Base-by-base conservation (phyloP, 92 coral and sea anemone species). In the Epizoanthus ramosus region DNA sequence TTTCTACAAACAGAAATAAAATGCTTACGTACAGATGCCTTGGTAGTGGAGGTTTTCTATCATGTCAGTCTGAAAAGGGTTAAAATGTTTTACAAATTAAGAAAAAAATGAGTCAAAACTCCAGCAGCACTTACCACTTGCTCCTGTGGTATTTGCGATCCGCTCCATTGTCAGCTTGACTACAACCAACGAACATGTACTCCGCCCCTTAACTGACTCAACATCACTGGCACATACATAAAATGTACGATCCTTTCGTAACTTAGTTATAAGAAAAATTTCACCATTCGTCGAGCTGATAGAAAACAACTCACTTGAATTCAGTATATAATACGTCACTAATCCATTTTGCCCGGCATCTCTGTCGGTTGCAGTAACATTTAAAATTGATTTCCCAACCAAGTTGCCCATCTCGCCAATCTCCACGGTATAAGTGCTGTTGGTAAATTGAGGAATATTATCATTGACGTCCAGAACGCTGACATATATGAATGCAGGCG, bases 291-390 rank as follows among this genome's bases (percentile, higher is more conserved):
- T 72, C 21, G 56, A 18, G 80, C 73, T 52, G 41, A 86, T 57
- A 16, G 81, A 64, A 57, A 86, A 80, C 17, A 35, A 50, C 57
- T 86, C 71, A 17, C 41, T 52, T 18, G 9, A 58, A 39, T 73
- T 81, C 10, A 50, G 81, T 61, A 86, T 86, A 21, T 66, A 80
- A 61, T 70, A 86, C 14, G 52, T 23, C 13, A 86, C 57, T 8
- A 56, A 18, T 39, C 82, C 86, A 33, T 81, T 80, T 15, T 43
- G 57, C 8, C 74, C 90, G 4, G n/a, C 8, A 57, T 86, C 90
- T 18, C 19, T 18, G 63, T 86, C 90, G 2, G 63, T 68, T 9
- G 89, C 89, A 22, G 68, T 24, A 21, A 63, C 33, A 18, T 63
- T 63, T 23, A 63, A 63, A 21, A 63, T 63, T 3, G 68, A 63